Conservation (phyloP, 2,113 vertebrate genomes). For the Phoenicopterus ruber region DNA sequence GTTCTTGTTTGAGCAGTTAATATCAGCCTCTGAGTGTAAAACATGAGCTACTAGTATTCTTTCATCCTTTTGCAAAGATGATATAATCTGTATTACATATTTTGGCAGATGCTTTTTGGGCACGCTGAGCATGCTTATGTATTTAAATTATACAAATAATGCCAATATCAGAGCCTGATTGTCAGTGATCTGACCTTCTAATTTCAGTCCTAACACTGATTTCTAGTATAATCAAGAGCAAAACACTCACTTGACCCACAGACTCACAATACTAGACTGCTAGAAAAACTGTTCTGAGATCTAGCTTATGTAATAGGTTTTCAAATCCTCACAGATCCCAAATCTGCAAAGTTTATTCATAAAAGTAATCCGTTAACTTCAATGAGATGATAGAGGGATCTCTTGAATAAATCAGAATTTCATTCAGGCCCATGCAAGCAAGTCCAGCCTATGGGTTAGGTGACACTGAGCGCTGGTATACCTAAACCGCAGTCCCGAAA, state of each 20-base stretch:
- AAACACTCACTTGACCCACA: background rate
- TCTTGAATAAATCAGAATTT: background rate
- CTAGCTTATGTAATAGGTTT: background rate
- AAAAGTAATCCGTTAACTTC: background rate
- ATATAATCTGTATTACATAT: background rate
- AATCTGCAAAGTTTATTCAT: background rate
- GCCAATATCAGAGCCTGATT: background rate
- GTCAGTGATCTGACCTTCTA: background rate
- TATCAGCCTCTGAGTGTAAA: constrained; percentile 53
- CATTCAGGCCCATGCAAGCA: background rate
- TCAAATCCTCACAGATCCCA: background rate
- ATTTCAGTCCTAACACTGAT: background rate
- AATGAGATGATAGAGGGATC: background rate
- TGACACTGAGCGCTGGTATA: background rate
- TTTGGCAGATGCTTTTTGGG: background rate
- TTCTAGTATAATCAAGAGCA: background rate
- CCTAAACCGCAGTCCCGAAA: background rate
- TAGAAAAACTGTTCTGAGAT: background rate
- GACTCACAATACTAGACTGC: background rate
- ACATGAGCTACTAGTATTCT: constrained; percentile 19
- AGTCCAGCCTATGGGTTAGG: background rate
- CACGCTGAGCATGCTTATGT: background rate
- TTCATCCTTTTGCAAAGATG: background rate
- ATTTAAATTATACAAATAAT: background rate
- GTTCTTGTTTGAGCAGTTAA: constrained; percentile 44